A percentile compares a stretch with the other conserved stretches of the same genome.
Conservation (phyloP, 2,113 vertebrate species). For the Fregata magnificens region DNA sequence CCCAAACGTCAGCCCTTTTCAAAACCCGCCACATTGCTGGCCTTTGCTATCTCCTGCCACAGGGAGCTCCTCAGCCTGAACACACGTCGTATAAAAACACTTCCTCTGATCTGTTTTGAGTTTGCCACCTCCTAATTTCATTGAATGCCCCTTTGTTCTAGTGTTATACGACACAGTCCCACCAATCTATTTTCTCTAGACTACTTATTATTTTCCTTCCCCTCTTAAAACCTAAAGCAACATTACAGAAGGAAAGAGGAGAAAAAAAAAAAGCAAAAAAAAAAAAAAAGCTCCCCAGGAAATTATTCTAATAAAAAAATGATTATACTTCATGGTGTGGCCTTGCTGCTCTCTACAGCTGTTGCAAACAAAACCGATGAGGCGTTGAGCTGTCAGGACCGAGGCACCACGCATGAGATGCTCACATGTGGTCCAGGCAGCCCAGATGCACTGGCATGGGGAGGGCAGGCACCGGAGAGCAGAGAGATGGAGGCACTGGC, state of each 20-base stretch:
- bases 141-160: not conserved
- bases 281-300: not conserved
- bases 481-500: not conserved
- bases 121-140: not conserved
- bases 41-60: rapidly evolving
- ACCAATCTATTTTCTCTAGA: not conserved
- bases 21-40: not conserved
- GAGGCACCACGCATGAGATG: not conserved
- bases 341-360: not conserved
- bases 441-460: rapidly evolving
- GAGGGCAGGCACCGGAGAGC: not conserved
- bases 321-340: not conserved
- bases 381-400: rapidly evolving
- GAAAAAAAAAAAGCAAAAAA: not conserved
- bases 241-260: not conserved
- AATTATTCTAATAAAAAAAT: conserved; percentile 11
- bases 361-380: not conserved
- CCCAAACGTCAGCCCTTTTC: not conserved
- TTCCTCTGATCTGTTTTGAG: not conserved
- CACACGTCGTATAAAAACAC: not conserved
- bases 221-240: not conserved
- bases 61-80: not conserved
- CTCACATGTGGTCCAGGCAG: rapidly evolving
- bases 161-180: rapidly evolving
- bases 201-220: conserved; percentile 22